Base-by-base conservation (phyloP, 2,888 invertebrate genomes). In the Chalcosyrphus nemorum region DNA sequence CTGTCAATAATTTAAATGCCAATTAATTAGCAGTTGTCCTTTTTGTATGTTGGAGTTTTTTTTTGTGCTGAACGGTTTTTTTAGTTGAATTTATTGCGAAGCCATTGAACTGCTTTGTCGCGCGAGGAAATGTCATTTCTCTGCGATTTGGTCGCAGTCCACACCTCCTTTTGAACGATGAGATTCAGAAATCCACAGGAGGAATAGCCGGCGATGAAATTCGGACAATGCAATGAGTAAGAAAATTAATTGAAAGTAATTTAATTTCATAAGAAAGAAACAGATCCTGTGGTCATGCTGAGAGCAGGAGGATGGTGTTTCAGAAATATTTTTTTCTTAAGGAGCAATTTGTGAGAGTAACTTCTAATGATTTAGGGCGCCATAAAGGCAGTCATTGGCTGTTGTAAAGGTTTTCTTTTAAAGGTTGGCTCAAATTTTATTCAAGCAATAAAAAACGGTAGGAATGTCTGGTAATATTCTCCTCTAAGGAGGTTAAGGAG, bases 1-100 rank as follows among this genome's bases (percentile, higher is more conserved):
- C 72, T 84, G 84, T 84, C 84, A 80, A 80, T 84, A 84, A 80
- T 84, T 84, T 80, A 84, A 84, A 84, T 84, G 80, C 50, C 80
- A 84, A 84, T 84, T 84, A 84, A 84, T 84, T 84, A 80, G 80
- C 47, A 56, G 56, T 84, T 56, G 68, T 41, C 45, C 63, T 71
- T 61, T 45, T 63, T 63, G 4, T 29, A 6, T 17, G 9, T 17
- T 27, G 70, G 27, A 50, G 47, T 4, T 41, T 11, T 52, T 9
- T 19, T 21, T 52, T 54, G 45, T 35, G 29, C 35, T 50, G 13
- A 11, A 43, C 32, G 6, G 17, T 2, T 0, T 2, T 7, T 45
- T 54, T 19, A 1, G 21, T 9, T 61, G 47, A 35, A 74, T 66
- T 59, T 61, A 75, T 81, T 21, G 35, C 17, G 15, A 61, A 76